A percentile compares a stretch with the other conserved stretches of the same genome.
These are phyloP conservation scores for Ophioninae sp. DNA, from an alignment of 2,888 invertebrate species.

Conservation along the genomic window DNA sequence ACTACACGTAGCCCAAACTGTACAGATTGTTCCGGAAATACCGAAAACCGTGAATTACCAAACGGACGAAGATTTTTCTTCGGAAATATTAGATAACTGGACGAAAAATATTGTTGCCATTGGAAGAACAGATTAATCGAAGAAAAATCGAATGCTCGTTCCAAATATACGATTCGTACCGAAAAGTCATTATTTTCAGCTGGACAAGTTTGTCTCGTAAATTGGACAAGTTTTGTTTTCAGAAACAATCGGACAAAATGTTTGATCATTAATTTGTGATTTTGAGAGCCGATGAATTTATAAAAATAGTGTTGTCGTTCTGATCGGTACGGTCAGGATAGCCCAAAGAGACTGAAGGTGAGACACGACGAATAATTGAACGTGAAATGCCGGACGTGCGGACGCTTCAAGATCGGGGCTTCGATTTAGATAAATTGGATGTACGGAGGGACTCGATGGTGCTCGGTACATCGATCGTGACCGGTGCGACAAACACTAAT, in stretches of 20 bases:
- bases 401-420: neutral
- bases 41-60: neutral
- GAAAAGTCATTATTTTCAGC: too few species aligned
- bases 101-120: too few species aligned
- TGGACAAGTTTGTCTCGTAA: too few species aligned
- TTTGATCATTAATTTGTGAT: neutral
- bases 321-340: neutral
- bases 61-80: neutral
- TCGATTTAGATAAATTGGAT: neutral
- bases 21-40: conserved; percentile 12
- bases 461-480: neutral
- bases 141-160: too few species aligned
- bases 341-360: conserved; percentile 1
- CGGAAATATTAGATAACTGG: too few species aligned
- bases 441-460: neutral
- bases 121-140: too few species aligned
- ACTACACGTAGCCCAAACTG: conserved; percentile 61
- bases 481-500: neutral
- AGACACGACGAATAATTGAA: conserved; percentile 31
- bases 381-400: conserved; percentile 38
- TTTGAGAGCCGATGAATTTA: neutral
- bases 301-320: too few species aligned
- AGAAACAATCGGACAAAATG: too few species aligned
- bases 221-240: too few species aligned
- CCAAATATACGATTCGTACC: too few species aligned